A percentile compares a stretch with the other conserved stretches of the same genome.
These are phyloP conservation scores for Parnassius glacialis DNA, from an alignment of 2,888 invertebrate species.

Conservation along the genomic window DNA sequence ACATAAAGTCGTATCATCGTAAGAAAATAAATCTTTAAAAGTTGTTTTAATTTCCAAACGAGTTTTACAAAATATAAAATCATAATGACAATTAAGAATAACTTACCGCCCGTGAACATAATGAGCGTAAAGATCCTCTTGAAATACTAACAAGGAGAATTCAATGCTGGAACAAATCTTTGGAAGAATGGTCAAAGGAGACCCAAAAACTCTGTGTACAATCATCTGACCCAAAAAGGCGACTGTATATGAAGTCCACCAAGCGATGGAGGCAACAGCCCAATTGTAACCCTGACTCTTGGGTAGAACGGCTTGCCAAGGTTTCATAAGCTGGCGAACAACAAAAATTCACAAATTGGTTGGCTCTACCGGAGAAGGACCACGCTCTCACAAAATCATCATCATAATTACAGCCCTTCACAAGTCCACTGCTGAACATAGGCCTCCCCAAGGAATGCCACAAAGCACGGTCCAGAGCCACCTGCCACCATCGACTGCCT, in stretches of 20 bases:
- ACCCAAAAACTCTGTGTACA: slow-evolving; percentile 39
- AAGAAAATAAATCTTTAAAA: too few species aligned
- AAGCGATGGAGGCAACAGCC: slow-evolving; percentile 50
- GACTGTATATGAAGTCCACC: slow-evolving; percentile 56
- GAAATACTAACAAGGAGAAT: slow-evolving; percentile 61
- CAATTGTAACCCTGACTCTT: slow-evolving; percentile 56
- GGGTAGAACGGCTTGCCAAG: slow-evolving; percentile 50
- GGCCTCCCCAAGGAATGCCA: too few species aligned
- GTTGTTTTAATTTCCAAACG: too few species aligned
- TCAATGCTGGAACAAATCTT: slow-evolving; percentile 55
- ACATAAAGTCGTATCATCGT: too few species aligned
- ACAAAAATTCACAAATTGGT: neutral
- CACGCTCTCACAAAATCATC: too few species aligned
- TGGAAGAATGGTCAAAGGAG: slow-evolving; percentile 40
- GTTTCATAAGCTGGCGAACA: slow-evolving; percentile 44
- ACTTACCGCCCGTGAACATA: slow-evolving; percentile 69
- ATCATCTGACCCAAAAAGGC: slow-evolving; percentile 41
- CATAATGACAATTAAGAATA: neutral
- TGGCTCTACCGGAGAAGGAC: too few species aligned
- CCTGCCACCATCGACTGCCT: too few species aligned
- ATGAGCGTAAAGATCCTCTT: slow-evolving; percentile 67
- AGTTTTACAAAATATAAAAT: too few species aligned
- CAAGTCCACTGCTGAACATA: too few species aligned
- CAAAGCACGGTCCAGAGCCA: too few species aligned
- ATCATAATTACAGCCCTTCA: too few species aligned